Evolutionary conservation across 92 coral and sea anemone genomes (phyloP).

Genomic region (Blastomussa wellsi): DNA sequence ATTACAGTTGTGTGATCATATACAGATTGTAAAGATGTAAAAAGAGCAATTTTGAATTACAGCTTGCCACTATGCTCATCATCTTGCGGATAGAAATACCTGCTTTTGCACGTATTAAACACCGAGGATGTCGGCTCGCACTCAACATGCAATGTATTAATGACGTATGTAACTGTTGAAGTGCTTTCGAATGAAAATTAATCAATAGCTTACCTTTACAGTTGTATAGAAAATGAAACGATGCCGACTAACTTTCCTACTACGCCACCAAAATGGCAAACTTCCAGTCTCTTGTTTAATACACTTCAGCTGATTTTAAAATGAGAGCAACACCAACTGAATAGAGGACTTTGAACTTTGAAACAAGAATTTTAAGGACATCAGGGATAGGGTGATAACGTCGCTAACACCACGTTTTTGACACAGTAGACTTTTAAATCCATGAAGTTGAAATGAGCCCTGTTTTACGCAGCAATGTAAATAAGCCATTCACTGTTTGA

Average conservation of each 20-base stretch:
- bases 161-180: not conserved
- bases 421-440: not conserved
- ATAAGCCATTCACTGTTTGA: not conserved
- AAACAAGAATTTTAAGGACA: not conserved
- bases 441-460: not conserved
- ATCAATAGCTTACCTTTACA: not conserved
- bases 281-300: not conserved
- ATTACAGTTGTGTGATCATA: not conserved
- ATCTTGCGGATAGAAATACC: not conserved
- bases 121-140: no score
- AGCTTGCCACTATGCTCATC: not conserved
- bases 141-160: not conserved
- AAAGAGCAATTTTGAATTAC: not conserved
- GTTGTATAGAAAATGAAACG: not conserved
- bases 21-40: not conserved
- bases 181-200: not conserved
- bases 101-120: no score
- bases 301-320: not conserved
- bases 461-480: not conserved
- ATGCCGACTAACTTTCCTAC: not conserved
- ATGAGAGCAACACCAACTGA: not conserved
- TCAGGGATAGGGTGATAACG: not conserved
- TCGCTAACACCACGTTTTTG: not conserved
- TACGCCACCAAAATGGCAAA: not conserved
- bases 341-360: not conserved